A percentile compares a stretch with the other conserved stretches of the same genome.
These are phyloP conservation scores for Brachymystax lenok DNA, from an alignment of 2,797 vertebrate species.

Conservation along the genomic window DNA sequence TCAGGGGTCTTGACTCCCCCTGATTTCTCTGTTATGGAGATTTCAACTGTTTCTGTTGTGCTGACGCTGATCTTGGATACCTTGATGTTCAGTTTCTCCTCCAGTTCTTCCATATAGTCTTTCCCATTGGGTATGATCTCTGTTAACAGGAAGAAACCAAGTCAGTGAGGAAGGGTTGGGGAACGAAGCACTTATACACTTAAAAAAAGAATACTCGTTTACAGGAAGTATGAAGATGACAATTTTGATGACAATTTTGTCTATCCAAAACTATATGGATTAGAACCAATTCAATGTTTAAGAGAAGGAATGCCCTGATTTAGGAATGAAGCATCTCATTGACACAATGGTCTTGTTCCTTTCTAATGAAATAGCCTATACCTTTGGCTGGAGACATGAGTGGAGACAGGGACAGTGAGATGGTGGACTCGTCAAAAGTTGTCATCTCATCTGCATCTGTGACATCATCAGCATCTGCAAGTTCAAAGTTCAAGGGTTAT, in stretches of 20 bases:
- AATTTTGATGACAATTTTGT: background rate
- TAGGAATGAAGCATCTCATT: background rate
- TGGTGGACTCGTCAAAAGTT: constrained; percentile 80
- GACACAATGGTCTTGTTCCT: constrained; percentile 55
- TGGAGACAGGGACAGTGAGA: constrained; percentile 91
- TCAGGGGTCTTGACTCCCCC: constrained; percentile 86
- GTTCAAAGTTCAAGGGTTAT: background rate
- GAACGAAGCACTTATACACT: background rate
- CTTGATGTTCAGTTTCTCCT: constrained; percentile 85
- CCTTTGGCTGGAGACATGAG: constrained; percentile 84
- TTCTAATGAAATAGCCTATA: constrained; percentile 56
- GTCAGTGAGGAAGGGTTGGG: constrained; percentile 17
- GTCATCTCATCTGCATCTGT: constrained; percentile 78
- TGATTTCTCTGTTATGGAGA: constrained; percentile 85
- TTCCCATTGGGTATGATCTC: constrained; percentile 86
- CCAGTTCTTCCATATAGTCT: constrained; percentile 79
- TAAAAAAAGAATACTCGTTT: background rate
- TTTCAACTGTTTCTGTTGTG: constrained; percentile 84
- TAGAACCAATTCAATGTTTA: background rate
- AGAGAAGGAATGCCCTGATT: background rate
- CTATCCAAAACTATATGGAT: background rate
- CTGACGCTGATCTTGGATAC: constrained; percentile 87
- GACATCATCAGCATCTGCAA: constrained; percentile 72
- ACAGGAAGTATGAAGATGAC: background rate
- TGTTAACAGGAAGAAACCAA: constrained; percentile 47